Percentiles rank a stretch among this genome's conserved stretches.
These are phyloP conservation scores for Scolopax bukidnonensis DNA, from an alignment of 2,797 vertebrate genomes.

Conservation along the genomic window DNA sequence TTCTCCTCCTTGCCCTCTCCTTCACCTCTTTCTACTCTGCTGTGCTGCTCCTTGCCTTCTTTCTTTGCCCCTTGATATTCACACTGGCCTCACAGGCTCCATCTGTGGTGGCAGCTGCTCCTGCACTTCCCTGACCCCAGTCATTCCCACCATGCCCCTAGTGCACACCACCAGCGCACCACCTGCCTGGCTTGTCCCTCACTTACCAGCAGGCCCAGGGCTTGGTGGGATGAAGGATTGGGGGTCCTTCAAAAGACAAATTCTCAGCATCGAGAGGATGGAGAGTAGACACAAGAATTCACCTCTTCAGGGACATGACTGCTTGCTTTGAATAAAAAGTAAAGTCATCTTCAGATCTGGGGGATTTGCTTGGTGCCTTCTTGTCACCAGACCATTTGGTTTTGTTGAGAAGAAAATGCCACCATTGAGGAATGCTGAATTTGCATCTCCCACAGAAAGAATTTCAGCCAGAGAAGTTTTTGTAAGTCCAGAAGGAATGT, in stretches of 20 bases:
- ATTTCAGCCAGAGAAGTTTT: neutral
- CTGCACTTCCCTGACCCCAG: rapidly evolving
- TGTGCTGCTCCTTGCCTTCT: neutral
- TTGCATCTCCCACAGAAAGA: neutral
- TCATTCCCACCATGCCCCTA: neutral
- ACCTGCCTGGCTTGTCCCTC: neutral
- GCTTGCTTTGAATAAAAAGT: neutral
- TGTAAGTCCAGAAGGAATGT: neutral
- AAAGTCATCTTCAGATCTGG: neutral
- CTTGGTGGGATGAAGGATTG: neutral
- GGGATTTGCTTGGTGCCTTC: neutral
- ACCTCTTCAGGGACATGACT: neutral
- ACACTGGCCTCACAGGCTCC: neutral
- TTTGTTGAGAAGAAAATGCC: neutral
- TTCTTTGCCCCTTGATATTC: neutral
- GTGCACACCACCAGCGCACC: rapidly evolving
- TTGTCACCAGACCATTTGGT: neutral
- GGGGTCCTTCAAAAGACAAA: neutral
- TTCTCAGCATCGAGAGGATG: neutral
- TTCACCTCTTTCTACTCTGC: neutral
- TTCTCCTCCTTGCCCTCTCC: neutral
- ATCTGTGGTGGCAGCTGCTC: neutral
- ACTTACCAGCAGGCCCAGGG: neutral
- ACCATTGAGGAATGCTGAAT: neutral
- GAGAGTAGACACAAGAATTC: neutral